Evolutionary conservation across 2,113 vertebrate species (phyloP), one percentile per base, ranked within the genome.

Genomic region (Synchiropus splendidus): DNA sequence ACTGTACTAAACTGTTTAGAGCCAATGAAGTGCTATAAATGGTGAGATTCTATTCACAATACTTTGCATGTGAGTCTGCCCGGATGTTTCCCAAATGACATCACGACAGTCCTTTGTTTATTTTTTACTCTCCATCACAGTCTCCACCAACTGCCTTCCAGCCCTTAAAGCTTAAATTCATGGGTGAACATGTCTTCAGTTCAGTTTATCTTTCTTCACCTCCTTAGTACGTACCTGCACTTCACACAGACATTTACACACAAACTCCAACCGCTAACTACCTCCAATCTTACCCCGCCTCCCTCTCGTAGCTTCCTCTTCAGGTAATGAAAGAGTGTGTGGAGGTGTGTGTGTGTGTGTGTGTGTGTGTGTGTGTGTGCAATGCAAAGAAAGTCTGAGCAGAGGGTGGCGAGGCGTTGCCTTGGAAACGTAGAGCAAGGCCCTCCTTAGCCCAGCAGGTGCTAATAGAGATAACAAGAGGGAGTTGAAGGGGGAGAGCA

Each of bases 371-470:
- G 17, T 2, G 14, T 16, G 43, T 45, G 47, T 48, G 51, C 32
- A 32, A 27, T 27, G 21, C 21, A 31, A 61, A 62, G 52, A 64
- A 65, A 59, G 57, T 61, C 48, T 39, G 60, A 65, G 50, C 53
- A 45, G 67, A 74, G 76, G 78, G 72, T 83, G 81, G 79, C 47
- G 56, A 74, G 67, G 61, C 42, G 80, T 85, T 72, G 66, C 74
- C 75, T 44, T 74, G 77, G 79, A 42, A 85, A 83, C 84, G 42
- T 58, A 54, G 69, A 74, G 69, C 69, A 46, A 55, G 65, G 77
- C 61, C 72, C 82, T 85, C 72, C 77, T 85, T 86, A 85, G 74
- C 77, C 68, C 80, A 80, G 82, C 84, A 86, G 82, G 84, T 83
- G 82, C 81, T 86, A 86, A 86, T 83, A 62, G 75, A 82, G 82